Evolutionary conservation across 2,797 vertebrate species (phyloP), one percentile per base, ranked within the genome.

Genomic region (Cichlasoma orientale): DNA sequence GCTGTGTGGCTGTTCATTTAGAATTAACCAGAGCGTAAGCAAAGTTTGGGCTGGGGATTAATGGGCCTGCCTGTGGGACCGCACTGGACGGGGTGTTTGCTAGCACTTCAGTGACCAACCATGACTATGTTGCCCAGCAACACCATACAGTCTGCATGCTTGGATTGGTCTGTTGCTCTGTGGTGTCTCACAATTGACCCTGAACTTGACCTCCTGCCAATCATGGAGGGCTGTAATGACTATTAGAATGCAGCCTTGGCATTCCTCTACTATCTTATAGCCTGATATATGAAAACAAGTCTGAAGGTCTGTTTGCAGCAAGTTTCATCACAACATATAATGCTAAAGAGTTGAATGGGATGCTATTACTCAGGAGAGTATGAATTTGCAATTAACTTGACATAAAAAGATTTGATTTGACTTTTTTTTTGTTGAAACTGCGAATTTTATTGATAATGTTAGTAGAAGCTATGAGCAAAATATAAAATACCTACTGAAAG

Each of bases 21-120:
- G 86, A 89, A 86, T 92, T 82, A 93, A 93, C 50, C 80, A 55
- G 90, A 94, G 92, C 87, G 79, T 92, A 84, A 94, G 90, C 83
- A 87, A 88, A 92, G 91, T 95, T 95, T 93, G 87, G 79, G 59
- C 86, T 89, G 88, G 86, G 93, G 92, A 94, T 95, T 95, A 94
- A 71, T 73, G 23, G 68, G 83, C 87, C 72, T 58, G 87, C 78
- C 90, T 88, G 78, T 92, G 88, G 89, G 89, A 92, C 85, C 66
- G 52, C 75, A 83, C 82, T 73, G 61, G 74, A 82, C 85, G 4
- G 82, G 68, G 71, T 78, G 33, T 79, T 80, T 81, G 77, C 68
- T 74, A 47, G 88, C 63, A 84, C 79, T 79, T 79, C 78, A 82
- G 80, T 80, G 77, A 83, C 77, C 86, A 83, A 79, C 77, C 80